phyloP scores from a whole-genome alignment of 2,797 vertebrate species.

The Telmatherina bonti region DNA sequence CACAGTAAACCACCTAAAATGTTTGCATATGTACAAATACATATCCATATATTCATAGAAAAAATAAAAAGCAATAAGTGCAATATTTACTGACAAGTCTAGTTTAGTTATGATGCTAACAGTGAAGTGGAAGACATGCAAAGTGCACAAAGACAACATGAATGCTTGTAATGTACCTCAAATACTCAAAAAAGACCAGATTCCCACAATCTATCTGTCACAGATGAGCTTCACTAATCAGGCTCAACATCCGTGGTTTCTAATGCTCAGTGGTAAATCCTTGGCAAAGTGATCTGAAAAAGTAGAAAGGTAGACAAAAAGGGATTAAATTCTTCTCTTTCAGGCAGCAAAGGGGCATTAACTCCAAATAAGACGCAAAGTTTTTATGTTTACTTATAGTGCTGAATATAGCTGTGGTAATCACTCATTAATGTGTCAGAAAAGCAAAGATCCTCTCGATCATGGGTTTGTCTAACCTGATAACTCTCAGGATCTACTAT shows the following conservation, averaged over 20 bases:
- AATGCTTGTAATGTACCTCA: slow-evolving; percentile 31
- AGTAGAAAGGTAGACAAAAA: too few species aligned
- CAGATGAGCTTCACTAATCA: slow-evolving; percentile 35
- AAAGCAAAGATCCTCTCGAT: slow-evolving; percentile 55
- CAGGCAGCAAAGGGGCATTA: too few species aligned
- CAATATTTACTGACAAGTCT: too few species aligned
- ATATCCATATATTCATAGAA: too few species aligned
- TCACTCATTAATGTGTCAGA: slow-evolving; percentile 2
- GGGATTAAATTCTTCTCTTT: too few species aligned
- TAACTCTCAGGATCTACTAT: too few species aligned
- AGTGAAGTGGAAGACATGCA: slow-evolving; percentile 30
- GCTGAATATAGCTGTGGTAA: background rate
- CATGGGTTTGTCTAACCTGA: slow-evolving; percentile 23
- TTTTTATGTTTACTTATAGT: background rate
- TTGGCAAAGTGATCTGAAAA: too few species aligned
- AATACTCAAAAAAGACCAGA: slow-evolving; percentile 41
- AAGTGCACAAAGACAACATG: too few species aligned
- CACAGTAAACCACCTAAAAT: too few species aligned
- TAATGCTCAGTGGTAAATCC: background rate
- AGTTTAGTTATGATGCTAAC: slow-evolving; percentile 12
- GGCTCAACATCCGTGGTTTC: slow-evolving; percentile 36
- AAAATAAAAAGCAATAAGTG: too few species aligned
- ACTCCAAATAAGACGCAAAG: too few species aligned
- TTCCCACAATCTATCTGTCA: slow-evolving; percentile 48
- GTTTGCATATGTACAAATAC: too few species aligned